A percentile compares a stretch with the other conserved stretches of the same genome.
Conservation (phyloP, 2,888 invertebrate genomes). For the Nebria brevicollis region DNA sequence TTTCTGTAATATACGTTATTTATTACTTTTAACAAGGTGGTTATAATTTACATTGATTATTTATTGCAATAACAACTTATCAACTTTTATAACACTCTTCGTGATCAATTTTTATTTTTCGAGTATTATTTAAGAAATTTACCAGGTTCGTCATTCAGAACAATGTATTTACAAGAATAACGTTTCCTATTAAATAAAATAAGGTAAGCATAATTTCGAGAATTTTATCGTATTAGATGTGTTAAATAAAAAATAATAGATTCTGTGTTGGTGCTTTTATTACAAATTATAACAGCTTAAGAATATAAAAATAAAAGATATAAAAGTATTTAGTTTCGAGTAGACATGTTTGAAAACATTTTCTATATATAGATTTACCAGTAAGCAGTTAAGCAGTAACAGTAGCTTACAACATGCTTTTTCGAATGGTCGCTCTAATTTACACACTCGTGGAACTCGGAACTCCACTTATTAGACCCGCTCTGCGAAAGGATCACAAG, state of each 20-base stretch:
- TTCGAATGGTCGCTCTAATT: conserved; percentile 9
- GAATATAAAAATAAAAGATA: no score
- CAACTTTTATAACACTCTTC: neutral
- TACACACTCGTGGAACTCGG: conserved; percentile 7
- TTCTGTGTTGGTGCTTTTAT: no score
- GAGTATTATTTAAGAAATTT: neutral
- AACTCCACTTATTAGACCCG: conserved; percentile 16
- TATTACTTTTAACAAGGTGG: conserved; percentile 1
- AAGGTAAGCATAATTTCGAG: no score
- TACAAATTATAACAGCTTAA: no score
- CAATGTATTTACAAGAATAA: no score
- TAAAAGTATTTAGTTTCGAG: no score
- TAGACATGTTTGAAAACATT: neutral
- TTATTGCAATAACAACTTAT: neutral
- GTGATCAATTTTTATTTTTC: neutral
- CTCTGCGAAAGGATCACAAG: conserved; percentile 20
- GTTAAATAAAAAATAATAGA: no score
- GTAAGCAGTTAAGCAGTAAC: neutral
- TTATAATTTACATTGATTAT: neutral
- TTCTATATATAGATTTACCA: neutral
- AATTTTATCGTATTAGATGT: no score
- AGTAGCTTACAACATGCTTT: conserved; percentile 1
- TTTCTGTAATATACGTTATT: neutral
- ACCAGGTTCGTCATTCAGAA: neutral
- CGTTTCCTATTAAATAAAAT: no score